These are phyloP conservation scores for Luidia sarsii DNA, from an alignment of 53 echinoderm and acorn worm genomes.

Conservation along the genomic window DNA sequence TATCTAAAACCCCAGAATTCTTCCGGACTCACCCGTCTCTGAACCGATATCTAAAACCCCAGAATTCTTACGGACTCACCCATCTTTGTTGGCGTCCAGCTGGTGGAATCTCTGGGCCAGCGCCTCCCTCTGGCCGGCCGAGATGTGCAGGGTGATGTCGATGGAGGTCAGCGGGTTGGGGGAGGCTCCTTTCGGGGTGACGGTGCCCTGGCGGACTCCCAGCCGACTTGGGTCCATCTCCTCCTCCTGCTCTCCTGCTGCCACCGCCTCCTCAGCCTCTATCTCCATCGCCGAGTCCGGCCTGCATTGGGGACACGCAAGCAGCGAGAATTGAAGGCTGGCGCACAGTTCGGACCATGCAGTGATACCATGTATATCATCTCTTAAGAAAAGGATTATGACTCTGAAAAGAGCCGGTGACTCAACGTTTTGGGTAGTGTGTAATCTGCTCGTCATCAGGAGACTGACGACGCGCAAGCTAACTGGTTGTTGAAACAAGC, in stretches of 20 bases:
- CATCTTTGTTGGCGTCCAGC: constrained; percentile 75
- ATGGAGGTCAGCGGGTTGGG: constrained; percentile 73
- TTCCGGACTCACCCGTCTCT: background rate
- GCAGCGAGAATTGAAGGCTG: too few relatives aligned
- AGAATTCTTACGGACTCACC: constrained; percentile 54
- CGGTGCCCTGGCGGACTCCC: constrained; percentile 6
- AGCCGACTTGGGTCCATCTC: constrained; percentile 27
- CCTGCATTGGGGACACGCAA: background rate
- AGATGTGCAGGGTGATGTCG: constrained; percentile 68
- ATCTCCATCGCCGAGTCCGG: constrained; percentile 79
- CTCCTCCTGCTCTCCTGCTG: constrained; percentile 59
- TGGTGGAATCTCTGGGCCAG: constrained; percentile 58
- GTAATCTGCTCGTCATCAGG: too few relatives aligned
- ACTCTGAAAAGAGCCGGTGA: too few relatives aligned
- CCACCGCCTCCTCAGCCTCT: constrained; percentile 74
- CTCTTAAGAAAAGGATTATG: too few relatives aligned
- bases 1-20: too few relatives aligned
- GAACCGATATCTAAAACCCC: background rate
- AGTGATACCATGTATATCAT: too few relatives aligned
- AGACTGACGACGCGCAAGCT: too few relatives aligned
- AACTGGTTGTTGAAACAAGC: too few relatives aligned
- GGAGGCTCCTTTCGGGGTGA: constrained; percentile 60
- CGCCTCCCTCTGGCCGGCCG: constrained; percentile 57
- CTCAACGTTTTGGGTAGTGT: too few relatives aligned
- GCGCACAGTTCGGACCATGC: too few relatives aligned